These are phyloP conservation scores for Murina feae DNA, from an alignment of 2,113 vertebrate species.

Conservation along the genomic window DNA sequence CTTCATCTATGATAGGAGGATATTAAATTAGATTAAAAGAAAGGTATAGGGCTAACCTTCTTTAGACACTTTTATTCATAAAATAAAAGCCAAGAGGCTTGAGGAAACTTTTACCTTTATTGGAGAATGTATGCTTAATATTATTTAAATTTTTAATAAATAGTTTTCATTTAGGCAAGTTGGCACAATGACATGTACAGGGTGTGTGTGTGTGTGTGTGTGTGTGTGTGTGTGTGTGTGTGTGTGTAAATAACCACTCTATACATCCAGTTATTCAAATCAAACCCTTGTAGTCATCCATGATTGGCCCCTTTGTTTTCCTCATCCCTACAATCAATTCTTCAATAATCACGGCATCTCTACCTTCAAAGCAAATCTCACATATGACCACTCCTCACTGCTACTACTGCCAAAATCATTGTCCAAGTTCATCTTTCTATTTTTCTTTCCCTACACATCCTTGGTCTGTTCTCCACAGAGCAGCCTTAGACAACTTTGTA, in stretches of 20 bases:
- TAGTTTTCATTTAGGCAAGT: not conserved
- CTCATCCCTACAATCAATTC: not conserved
- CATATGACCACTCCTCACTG: not conserved
- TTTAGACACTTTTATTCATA: constrained; percentile 16
- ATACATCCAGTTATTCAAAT: not conserved
- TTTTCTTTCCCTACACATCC: not conserved
- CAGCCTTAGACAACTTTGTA: not conserved
- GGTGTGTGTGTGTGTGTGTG: not conserved
- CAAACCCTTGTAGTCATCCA: not conserved
- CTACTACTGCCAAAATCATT: not conserved
- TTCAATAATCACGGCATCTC: not conserved
- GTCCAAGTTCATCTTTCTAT: not conserved
- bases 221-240: not conserved
- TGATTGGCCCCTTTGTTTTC: not conserved
- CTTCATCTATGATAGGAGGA: not conserved
- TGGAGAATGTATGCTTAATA: not conserved
- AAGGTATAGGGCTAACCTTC: not conserved
- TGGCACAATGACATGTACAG: not conserved
- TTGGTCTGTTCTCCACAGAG: not conserved
- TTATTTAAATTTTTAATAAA: constrained; percentile 18
- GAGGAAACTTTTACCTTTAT: constrained; percentile 1
- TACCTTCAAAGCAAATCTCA: not conserved
- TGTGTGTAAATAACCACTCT: not conserved
- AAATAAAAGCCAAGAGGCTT: not conserved
- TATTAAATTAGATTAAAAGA: not conserved